Base-by-base conservation (phyloP, 2,113 vertebrate genomes). In the Azemiops feae region DNA sequence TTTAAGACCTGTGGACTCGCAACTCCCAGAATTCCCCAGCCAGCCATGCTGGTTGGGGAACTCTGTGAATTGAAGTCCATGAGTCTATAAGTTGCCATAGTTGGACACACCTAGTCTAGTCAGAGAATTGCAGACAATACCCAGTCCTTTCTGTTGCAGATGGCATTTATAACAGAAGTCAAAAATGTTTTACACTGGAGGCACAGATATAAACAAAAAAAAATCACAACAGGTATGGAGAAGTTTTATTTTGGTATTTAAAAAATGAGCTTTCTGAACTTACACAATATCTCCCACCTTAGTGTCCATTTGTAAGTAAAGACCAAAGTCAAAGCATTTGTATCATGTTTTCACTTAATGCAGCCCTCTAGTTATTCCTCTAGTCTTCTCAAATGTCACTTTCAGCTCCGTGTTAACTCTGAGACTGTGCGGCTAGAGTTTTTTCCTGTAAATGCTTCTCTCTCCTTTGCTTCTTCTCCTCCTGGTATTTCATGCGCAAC, bases 401-500 rank as follows among this genome's bases (percentile, higher is more conserved):
- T 91, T 52, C 91, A 60, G 10, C 11, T 10, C 0, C 2, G 91
- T 89, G 96, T 94, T 97, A 96, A 45, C 96, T 97, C 90, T 92
- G 95, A 54, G 97, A 94, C 85, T 96, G 89, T 57, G 95, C 93
- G 86, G 98, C 97, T 93, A 98, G 94, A 94, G 98, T 98, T 94
- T 94, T 98, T 85, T 96, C 94, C 89, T 95, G 69, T 89, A 99
- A 96, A 93, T 96, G 81, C 55, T 96, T 95, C 95, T 45, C 45
- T 89, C 93, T 97, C 1, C 85, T 74, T 94, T 2, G 98, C 93
- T 98, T 95, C 30, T 96, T 92, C 25, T 0, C 96, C 55, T 95
- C 96, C 89, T 97, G 98, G 74, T 43, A n/a, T 89, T 94, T 96
- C 3, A 1, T 89, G 22, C 97, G 96, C 47, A 98, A 94, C 69